Evolutionary conservation across 2,113 vertebrate genomes (phyloP).

Genomic region (Nansenia antarctica): DNA sequence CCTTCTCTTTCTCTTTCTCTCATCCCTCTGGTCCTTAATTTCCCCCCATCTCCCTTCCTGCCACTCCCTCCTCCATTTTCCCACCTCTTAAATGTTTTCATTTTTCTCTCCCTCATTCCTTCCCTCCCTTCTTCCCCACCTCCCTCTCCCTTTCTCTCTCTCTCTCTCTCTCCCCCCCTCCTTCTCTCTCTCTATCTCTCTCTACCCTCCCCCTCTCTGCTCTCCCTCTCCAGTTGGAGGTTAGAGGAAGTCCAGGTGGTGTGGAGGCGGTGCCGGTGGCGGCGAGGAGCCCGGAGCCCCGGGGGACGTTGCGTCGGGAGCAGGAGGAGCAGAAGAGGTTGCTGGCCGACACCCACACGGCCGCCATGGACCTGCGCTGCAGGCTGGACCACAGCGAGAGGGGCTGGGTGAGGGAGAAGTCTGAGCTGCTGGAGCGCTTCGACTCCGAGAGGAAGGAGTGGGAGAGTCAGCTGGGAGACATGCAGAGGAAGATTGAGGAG

Average conservation of each 20-base stretch:
- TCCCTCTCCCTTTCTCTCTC: constrained; percentile 42
- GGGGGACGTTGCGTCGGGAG: constrained; percentile 57
- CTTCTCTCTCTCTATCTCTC: constrained; percentile 6
- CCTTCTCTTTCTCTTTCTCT: constrained; percentile 54
- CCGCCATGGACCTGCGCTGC: constrained; percentile 85
- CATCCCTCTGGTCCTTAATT: constrained; percentile 47
- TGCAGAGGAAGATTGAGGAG: constrained; percentile 97
- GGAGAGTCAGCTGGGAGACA: constrained; percentile 93
- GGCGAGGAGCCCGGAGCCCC: constrained; percentile 46
- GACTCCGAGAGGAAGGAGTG: constrained; percentile 93
- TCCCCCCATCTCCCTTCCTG: constrained; percentile 40
- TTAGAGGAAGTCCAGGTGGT: constrained; percentile 59
- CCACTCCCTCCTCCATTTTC: constrained; percentile 6
- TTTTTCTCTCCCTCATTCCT: constrained; percentile 25
- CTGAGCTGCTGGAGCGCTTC: constrained; percentile 91
- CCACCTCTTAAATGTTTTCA: too few species aligned
- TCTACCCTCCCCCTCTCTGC: background rate
- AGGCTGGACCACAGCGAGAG: constrained; percentile 84
- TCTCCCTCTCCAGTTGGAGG: constrained; percentile 66
- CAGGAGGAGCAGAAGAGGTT: constrained; percentile 76
- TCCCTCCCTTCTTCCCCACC: constrained; percentile 31
- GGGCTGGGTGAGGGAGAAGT: constrained; percentile 88
- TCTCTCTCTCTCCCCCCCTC: constrained; percentile 1
- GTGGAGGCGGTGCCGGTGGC: constrained; percentile 63
- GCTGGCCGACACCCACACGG: constrained; percentile 70